Percentiles rank a stretch among this genome's conserved stretches.
phyloP scores from a whole-genome alignment of 2,888 invertebrate species.

The Ellobium chinense region DNA sequence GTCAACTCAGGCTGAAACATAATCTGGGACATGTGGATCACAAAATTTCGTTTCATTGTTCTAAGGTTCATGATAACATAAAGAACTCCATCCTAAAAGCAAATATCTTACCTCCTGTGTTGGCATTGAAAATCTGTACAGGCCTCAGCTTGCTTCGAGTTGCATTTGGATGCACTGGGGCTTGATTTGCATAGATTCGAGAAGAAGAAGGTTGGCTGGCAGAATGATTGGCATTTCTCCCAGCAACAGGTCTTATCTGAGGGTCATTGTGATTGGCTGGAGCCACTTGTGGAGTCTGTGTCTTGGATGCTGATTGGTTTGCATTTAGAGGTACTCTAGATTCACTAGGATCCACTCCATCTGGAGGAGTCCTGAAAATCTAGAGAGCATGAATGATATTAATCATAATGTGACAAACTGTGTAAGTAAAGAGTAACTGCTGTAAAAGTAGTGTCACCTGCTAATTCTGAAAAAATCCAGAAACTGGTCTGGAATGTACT shows the following conservation, averaged over 20 bases:
- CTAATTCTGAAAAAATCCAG: too few relatives aligned
- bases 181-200: conserved; percentile 61
- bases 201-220: conserved; percentile 22
- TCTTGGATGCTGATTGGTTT: conserved; percentile 48
- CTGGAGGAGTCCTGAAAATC: conserved; percentile 73
- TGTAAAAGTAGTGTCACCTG: too few relatives aligned
- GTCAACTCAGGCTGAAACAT: too few relatives aligned
- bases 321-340: conserved; percentile 50
- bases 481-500: too few relatives aligned
- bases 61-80: too few relatives aligned
- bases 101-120: conserved; percentile 67
- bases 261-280: conserved; percentile 41
- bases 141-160: conserved; percentile 54
- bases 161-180: conserved; percentile 57
- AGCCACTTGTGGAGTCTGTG: conserved; percentile 4
- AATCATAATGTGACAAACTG: too few relatives aligned
- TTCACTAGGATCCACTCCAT: conserved; percentile 64
- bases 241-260: conserved; percentile 38
- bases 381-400: conserved; percentile 45
- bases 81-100: too few relatives aligned
- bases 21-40: too few relatives aligned
- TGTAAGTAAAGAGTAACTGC: too few relatives aligned
- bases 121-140: conserved; percentile 65
- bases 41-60: too few relatives aligned
- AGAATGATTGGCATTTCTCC: conserved; percentile 21